Evolutionary conservation across 2,113 vertebrate species (phyloP).

Genomic region (Elephantulus edwardii): DNA sequence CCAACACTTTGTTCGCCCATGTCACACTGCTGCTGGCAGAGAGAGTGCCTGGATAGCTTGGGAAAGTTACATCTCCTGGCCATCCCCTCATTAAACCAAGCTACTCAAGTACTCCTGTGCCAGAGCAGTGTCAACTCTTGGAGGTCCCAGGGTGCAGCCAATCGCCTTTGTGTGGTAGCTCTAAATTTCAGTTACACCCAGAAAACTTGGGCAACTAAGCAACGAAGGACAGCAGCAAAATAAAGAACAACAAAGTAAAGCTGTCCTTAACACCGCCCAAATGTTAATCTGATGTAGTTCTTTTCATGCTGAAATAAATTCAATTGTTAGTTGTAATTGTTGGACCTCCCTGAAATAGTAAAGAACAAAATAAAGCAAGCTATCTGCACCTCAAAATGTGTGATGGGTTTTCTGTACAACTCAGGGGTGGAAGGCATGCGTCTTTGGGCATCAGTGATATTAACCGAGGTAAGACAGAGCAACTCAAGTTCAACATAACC

Average conservation of each 20-base stretch:
- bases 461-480: slow-evolving; percentile 5
- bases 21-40: slow-evolving; percentile 91
- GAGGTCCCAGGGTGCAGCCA: slow-evolving; percentile 91
- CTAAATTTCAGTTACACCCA: slow-evolving; percentile 85
- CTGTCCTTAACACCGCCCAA: slow-evolving; percentile 85
- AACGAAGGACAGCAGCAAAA: slow-evolving; percentile 84
- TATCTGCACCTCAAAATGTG: slow-evolving; percentile 91
- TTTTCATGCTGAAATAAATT: slow-evolving; percentile 88
- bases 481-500: neutral
- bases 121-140: slow-evolving; percentile 91
- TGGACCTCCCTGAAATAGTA: slow-evolving; percentile 93
- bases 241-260: slow-evolving; percentile 69
- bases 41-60: slow-evolving; percentile 85
- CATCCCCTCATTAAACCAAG: slow-evolving; percentile 87
- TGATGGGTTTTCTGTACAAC: slow-evolving; percentile 61
- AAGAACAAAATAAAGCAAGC: slow-evolving; percentile 99
- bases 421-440: neutral
- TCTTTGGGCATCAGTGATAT: neutral
- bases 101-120: slow-evolving; percentile 87
- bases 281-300: slow-evolving; percentile 87
- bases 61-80: slow-evolving; percentile 93
- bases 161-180: slow-evolving; percentile 91
- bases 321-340: slow-evolving; percentile 83
- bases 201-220: slow-evolving; percentile 86
- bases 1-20: slow-evolving; percentile 93